Evolutionary conservation across 2,888 invertebrate species (phyloP).

Genomic region (Trissolcus brochymenae): DNA sequence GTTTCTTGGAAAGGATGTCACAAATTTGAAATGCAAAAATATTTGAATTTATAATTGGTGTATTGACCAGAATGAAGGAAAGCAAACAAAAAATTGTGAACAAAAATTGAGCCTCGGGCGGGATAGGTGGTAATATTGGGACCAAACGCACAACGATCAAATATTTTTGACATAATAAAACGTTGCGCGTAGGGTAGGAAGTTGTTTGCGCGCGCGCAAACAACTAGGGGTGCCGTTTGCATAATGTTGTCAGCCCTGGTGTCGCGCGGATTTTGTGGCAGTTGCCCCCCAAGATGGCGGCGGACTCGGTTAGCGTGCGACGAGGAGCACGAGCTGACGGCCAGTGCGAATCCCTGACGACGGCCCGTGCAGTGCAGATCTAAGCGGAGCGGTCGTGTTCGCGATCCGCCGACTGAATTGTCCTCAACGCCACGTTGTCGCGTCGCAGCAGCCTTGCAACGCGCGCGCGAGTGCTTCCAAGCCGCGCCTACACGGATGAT

Average conservation of each 20-base stretch:
- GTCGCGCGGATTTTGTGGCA: slow-evolving; percentile 63
- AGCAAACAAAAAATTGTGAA: too few relatives aligned
- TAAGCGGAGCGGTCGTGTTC: slow-evolving; percentile 62
- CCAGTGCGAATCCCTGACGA: slow-evolving; percentile 68
- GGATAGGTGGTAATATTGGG: too few relatives aligned
- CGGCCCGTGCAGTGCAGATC: slow-evolving; percentile 68
- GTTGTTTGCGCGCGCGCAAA: not conserved
- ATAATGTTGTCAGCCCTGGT: slow-evolving; percentile 53
- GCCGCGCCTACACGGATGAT: slow-evolving; percentile 47
- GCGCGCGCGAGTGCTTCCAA: slow-evolving; percentile 26
- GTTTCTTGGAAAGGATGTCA: not conserved
- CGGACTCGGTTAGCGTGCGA: slow-evolving; percentile 74
- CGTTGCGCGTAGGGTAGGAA: not conserved
- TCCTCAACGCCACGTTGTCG: slow-evolving; percentile 19
- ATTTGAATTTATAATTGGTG: too few relatives aligned
- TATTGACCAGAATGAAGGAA: too few relatives aligned
- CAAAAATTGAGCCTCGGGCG: too few relatives aligned
- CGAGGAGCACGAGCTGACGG: slow-evolving; percentile 70
- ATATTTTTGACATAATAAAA: too few relatives aligned
- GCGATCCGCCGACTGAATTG: slow-evolving; percentile 34
- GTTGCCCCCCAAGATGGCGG: slow-evolving; percentile 75
- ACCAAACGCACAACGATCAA: too few relatives aligned
- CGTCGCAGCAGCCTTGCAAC: not conserved
- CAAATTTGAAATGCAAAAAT: too few relatives aligned
- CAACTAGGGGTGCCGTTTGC: slow-evolving; percentile 36